Conservation (phyloP, 1,140 invertebrate species). For the Lordiphosa collinella region DNA sequence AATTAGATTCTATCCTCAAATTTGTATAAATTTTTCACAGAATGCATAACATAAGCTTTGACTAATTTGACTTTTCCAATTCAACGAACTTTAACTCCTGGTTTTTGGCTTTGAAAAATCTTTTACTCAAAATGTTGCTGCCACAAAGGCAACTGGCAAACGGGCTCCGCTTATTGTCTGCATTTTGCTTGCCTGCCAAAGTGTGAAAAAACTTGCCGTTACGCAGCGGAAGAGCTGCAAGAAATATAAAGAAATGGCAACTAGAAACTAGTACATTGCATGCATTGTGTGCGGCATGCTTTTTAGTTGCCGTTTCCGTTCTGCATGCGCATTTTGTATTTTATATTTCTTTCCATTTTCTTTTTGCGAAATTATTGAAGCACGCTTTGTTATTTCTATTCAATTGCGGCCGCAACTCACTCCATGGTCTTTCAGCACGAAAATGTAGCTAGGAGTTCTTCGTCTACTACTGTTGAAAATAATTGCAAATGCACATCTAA, state of each 20-base stretch:
- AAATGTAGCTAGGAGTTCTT: constrained; percentile 4
- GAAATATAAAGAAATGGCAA: constrained; percentile 27
- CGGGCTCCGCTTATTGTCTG: constrained; percentile 44
- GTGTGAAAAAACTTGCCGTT: constrained; percentile 55
- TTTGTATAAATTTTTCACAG: background rate
- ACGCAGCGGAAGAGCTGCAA: constrained; percentile 55
- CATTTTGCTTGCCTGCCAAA: constrained; percentile 52
- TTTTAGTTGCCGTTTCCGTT: constrained; percentile 43
- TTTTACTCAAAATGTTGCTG: constrained; percentile 38
- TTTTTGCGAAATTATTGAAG: constrained; percentile 57
- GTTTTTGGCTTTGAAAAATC: constrained; percentile 59
- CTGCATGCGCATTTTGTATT: constrained; percentile 64
- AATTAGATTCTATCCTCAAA: no score
- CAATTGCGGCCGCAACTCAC: constrained; percentile 34
- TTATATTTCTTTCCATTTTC: constrained; percentile 40
- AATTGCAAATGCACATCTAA: constrained; percentile 18
- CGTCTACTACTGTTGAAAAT: constrained; percentile 31
- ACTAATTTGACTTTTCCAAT: constrained; percentile 28
- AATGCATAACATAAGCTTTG: background rate
- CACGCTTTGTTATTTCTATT: constrained; percentile 58
- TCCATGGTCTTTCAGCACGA: constrained; percentile 5
- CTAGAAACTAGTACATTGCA: constrained; percentile 52
- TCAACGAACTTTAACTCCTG: constrained; percentile 43
- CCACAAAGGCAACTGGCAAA: constrained; percentile 40
- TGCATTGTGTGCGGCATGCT: constrained; percentile 40